Conservation (phyloP, 1,140 invertebrate species). For the Caenorhabditis remanei region DNA sequence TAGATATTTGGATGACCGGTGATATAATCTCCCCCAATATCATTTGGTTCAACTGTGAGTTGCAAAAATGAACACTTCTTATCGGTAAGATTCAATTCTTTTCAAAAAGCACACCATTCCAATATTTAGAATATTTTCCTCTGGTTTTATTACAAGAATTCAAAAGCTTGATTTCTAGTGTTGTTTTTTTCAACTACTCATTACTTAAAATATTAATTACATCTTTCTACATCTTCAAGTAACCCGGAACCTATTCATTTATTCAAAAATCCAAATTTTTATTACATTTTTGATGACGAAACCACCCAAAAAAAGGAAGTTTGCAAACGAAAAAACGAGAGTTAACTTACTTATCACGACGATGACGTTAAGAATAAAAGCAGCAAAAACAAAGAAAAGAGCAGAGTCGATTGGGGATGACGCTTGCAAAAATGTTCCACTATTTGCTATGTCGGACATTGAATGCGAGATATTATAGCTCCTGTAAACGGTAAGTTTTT, state of each 20-base stretch:
- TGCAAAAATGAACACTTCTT: too few relatives aligned
- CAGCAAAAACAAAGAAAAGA: slow-evolving; percentile 64
- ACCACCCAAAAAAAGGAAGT: background rate
- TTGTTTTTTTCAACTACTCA: too few relatives aligned
- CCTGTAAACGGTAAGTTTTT: background rate
- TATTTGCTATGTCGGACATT: slow-evolving; percentile 55
- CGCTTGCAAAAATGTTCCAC: slow-evolving; percentile 57
- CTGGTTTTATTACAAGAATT: background rate
- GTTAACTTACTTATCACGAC: slow-evolving; percentile 60
- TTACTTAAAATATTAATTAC: too few relatives aligned
- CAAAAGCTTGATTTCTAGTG: too few relatives aligned
- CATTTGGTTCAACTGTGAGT: too few relatives aligned
- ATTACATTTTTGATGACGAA: background rate
- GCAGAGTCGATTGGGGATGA: slow-evolving; percentile 65
- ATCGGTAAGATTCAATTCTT: too few relatives aligned
- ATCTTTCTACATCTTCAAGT: too few relatives aligned
- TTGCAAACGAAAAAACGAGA: background rate
- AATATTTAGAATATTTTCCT: background rate
- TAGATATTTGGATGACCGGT: too few relatives aligned
- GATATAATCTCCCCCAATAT: too few relatives aligned
- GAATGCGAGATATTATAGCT: background rate
- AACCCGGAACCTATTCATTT: too few relatives aligned
- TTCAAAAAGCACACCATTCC: background rate
- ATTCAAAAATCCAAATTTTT: background rate
- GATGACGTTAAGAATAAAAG: slow-evolving; percentile 64